phyloP scores from a whole-genome alignment of 2,797 vertebrate species.

The Leuciscus waleckii region DNA sequence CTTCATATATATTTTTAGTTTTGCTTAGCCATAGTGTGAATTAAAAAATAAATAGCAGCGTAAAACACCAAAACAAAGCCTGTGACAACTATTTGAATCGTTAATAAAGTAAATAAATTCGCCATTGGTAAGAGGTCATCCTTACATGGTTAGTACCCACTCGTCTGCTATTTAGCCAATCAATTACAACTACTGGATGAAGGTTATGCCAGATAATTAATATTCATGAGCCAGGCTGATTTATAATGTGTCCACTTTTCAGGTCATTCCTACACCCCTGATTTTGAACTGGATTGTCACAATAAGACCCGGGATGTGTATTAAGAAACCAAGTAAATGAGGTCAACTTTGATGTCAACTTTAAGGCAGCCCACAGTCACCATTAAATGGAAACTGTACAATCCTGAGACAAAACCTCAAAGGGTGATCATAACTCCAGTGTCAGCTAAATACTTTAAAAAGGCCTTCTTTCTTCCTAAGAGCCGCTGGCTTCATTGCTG shows the following conservation, averaged over 20 bases:
- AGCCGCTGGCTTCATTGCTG: conserved; percentile 30
- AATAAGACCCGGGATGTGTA: not conserved
- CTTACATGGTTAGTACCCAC: not conserved
- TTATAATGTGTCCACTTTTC: not conserved
- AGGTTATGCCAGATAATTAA: not conserved
- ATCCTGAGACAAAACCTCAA: not conserved
- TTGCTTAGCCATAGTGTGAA: no score
- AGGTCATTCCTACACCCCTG: not conserved
- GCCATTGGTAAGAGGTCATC: no score
- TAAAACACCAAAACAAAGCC: not conserved
- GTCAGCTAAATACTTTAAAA: conserved; percentile 40
- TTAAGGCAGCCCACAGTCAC: not conserved
- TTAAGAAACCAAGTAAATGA: not conserved
- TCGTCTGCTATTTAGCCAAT: not conserved
- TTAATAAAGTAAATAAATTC: not conserved
- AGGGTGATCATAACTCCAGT: conserved; percentile 14
- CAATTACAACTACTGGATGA: not conserved
- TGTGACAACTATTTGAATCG: not conserved
- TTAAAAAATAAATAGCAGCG: no score
- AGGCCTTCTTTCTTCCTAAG: not conserved
- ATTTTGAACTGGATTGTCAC: not conserved
- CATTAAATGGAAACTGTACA: not conserved
- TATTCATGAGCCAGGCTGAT: not conserved
- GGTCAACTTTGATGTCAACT: not conserved
- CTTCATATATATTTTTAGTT: no score